phyloP scores from a whole-genome alignment of 2,113 vertebrate genomes.

The Thymallus thymallus region DNA sequence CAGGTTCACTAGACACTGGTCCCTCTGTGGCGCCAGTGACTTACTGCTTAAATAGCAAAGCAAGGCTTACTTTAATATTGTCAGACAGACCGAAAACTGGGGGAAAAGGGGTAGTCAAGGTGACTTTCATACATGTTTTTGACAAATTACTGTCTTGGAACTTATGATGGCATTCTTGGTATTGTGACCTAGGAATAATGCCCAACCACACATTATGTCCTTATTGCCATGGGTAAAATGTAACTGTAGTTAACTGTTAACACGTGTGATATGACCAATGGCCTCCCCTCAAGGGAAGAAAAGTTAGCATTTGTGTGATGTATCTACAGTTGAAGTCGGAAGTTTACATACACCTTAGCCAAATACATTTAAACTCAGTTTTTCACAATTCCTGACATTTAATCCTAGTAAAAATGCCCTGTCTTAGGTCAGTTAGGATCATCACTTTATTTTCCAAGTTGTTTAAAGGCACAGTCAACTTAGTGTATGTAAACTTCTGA shows the following conservation, averaged over 20 bases:
- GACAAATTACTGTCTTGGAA: background rate
- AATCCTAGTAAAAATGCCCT: too few relatives aligned
- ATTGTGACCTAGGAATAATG: background rate
- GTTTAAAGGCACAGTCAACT: too few relatives aligned
- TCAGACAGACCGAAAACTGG: background rate
- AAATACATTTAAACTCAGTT: too few relatives aligned
- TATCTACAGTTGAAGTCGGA: too few relatives aligned
- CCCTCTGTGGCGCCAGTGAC: background rate
- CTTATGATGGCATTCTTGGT: background rate
- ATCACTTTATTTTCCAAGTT: too few relatives aligned
- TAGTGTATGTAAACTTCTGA: too few relatives aligned
- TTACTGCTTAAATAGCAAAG: background rate
- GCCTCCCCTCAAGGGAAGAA: constrained; percentile 25
- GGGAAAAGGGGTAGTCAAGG: background rate
- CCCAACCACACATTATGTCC: background rate
- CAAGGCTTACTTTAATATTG: background rate
- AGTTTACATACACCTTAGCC: too few relatives aligned
- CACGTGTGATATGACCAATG: constrained; percentile 44
- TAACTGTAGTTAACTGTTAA: too few relatives aligned
- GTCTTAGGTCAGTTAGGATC: too few relatives aligned
- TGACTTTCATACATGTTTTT: background rate
- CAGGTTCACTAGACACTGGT: constrained; percentile 1
- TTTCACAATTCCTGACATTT: too few relatives aligned
- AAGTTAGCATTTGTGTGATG: constrained; percentile 16
- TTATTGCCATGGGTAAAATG: background rate